Conservation (phyloP, 92 coral and sea anemone species). For the Phenganax stokvisi region DNA sequence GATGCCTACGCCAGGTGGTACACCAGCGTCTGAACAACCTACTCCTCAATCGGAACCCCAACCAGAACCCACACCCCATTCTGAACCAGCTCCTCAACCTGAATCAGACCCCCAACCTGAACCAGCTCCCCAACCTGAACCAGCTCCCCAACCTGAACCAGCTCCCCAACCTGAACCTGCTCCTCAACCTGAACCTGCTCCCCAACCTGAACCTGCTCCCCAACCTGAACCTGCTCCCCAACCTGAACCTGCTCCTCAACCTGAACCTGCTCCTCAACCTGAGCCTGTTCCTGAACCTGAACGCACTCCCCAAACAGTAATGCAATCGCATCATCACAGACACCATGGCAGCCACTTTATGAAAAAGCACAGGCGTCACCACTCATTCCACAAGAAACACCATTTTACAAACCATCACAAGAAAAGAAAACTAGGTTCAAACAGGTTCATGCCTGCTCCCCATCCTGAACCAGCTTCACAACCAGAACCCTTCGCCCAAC, state of each 20-base stretch:
- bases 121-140: not conserved
- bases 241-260: not conserved
- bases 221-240: constrained; percentile 14
- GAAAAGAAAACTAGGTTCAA: not conserved
- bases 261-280: not conserved
- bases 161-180: not conserved
- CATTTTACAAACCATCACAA: not conserved
- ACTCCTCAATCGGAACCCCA: not conserved
- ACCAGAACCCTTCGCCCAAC: no score
- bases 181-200: not conserved
- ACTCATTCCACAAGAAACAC: not conserved
- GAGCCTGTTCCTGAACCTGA: not conserved
- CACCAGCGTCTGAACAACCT: not conserved
- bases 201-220: constrained; percentile 5
- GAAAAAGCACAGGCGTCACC: not conserved
- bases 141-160: constrained; percentile 1
- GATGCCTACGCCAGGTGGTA: not conserved
- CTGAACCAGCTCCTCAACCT: not conserved
- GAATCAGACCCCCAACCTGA: not conserved
- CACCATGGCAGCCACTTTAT: not conserved
- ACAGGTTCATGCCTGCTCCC: no score
- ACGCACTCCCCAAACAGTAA: not conserved
- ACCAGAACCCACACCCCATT: no score
- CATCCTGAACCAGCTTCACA: no score
- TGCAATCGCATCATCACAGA: not conserved